Conservation (phyloP, 2,113 vertebrate species). For the Thinocorus orbignyianus region DNA sequence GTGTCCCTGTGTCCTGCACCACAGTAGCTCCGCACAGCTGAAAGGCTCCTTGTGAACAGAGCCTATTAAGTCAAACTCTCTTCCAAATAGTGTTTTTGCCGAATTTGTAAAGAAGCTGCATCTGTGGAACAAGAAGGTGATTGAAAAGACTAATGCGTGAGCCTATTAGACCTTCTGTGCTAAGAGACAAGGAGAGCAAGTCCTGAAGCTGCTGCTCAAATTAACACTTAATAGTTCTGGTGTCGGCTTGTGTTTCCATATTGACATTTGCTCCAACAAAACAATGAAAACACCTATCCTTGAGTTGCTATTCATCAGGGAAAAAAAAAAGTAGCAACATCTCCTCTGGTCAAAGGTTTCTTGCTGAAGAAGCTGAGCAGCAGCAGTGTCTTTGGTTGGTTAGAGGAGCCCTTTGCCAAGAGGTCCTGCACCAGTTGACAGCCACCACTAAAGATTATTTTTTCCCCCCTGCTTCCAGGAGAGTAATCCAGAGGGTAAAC, state of each 20-base stretch:
- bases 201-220: background rate
- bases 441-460: background rate
- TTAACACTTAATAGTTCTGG: background rate
- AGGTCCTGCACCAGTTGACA: background rate
- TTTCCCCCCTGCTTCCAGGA: background rate
- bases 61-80: background rate
- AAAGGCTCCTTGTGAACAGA: background rate
- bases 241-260: background rate
- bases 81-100: background rate
- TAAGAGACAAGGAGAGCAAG: background rate
- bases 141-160: background rate
- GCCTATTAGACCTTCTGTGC: background rate
- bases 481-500: slow-evolving; percentile 60
- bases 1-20: background rate
- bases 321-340: slow-evolving; percentile 23
- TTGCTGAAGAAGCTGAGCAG: background rate
- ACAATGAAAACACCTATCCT: slow-evolving; percentile 25
- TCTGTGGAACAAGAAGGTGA: background rate
- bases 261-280: slow-evolving; percentile 34
- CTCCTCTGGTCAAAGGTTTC: slow-evolving; percentile 51
- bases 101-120: background rate
- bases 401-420: background rate
- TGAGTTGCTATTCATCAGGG: background rate
- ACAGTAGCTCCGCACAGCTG: background rate
- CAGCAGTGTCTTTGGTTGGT: background rate